Evolutionary conservation across 1,140 invertebrate genomes (phyloP), one percentile per base, ranked within the genome.

Genomic region (Cyphomyrmex costatus): DNA sequence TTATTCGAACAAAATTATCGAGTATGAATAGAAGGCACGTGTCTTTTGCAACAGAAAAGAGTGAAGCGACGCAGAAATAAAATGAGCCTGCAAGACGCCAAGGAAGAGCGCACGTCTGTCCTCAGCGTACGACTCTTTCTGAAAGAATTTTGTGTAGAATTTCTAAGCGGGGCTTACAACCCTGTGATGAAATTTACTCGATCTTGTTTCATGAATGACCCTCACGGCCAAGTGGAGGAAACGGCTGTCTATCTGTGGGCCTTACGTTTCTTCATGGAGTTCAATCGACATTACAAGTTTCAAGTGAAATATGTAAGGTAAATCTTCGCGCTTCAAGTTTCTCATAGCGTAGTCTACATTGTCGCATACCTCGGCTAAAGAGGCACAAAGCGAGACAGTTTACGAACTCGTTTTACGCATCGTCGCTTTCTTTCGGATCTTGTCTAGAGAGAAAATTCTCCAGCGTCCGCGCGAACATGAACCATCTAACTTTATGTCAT

Each of bases 181-280:
- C 96, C 97, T n/a, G 94, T 98, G 21, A 99, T 99, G 98, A 96
- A 96, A 92, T 96, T 97, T 92, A 97, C 98, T 0, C 98, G 97
- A 87, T 92, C 93, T 89, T 93, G 93, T 65, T 93, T 95, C 21
- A 88, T 93, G 0, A 88, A 85, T 24, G 90, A 87, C 12, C 82
- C 61, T 66, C 89, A 94, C 4, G 92, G 86, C 51, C 88, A 96
- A 86, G 96, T 96, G 63, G 95, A 98, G 92, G 99, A 99, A 95
- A 98, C 99, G 92, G 98, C 97, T 10, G 99, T 99, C 95, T 99
- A 99, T 95, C 95, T 99, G 65, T 99, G 98, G 98, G 97, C 98
- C 8, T 95, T 99, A 90, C 97, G 97, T 93, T 99, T 99, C 95
- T 99, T 99, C 94, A 99, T 99, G 98, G 98, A 99, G 95, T 99